Evolutionary conservation across 2,888 invertebrate genomes (phyloP).

Genomic region (Agrilus biguttatus): DNA sequence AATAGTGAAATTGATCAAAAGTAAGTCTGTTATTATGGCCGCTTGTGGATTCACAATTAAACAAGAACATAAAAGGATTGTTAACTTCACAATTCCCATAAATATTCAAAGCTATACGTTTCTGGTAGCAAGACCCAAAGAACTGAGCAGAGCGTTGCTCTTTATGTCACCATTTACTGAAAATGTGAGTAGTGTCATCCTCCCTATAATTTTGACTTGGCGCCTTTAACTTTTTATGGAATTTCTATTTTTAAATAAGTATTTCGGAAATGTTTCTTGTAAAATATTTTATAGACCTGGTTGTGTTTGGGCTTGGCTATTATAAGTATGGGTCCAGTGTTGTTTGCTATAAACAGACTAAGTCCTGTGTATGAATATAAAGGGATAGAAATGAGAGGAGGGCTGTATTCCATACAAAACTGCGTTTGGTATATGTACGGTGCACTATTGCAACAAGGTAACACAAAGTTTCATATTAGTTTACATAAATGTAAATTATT

Average conservation of each 20-base stretch:
- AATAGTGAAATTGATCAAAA: slow-evolving; percentile 35
- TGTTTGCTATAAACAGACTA: slow-evolving; percentile 56
- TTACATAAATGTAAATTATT: background rate
- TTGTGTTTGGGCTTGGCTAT: slow-evolving; percentile 60
- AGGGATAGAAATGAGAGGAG: slow-evolving; percentile 39
- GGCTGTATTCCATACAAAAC: slow-evolving; percentile 48
- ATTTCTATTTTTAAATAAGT: no score
- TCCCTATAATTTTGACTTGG: background rate
- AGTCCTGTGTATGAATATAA: slow-evolving; percentile 59
- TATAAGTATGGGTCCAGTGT: slow-evolving; percentile 59
- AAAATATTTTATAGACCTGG: slow-evolving; percentile 54
- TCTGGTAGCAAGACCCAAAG: slow-evolving; percentile 62
- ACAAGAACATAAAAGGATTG: slow-evolving; percentile 32
- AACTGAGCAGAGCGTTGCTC: slow-evolving; percentile 66
- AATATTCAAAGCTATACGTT: slow-evolving; percentile 69
- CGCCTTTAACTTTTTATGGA: background rate
- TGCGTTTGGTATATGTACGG: slow-evolving; percentile 85
- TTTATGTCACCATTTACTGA: slow-evolving; percentile 71
- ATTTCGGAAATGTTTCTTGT: slow-evolving; percentile 5
- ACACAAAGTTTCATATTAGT: background rate
- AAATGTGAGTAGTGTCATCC: slow-evolving; percentile 35
- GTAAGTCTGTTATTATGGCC: slow-evolving; percentile 39
- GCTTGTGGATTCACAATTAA: slow-evolving; percentile 46
- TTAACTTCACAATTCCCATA: slow-evolving; percentile 68
- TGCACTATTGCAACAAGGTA: slow-evolving; percentile 81